Evolutionary conservation across 2,113 vertebrate species (phyloP).

Genomic region (Helogale parvula): DNA sequence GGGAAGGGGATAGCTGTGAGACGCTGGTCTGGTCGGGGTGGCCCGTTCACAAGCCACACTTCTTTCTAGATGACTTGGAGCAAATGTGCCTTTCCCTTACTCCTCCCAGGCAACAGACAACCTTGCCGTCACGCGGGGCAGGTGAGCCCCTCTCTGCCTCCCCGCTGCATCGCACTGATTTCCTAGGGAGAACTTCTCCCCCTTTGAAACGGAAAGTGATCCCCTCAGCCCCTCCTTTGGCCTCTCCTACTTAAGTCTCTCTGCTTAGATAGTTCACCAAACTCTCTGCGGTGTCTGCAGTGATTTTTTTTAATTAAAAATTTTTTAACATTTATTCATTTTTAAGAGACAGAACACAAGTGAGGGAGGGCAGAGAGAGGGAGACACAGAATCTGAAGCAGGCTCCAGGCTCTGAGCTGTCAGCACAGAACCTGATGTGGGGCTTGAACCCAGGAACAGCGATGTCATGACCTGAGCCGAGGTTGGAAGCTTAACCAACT

Average conservation of each 20-base stretch:
- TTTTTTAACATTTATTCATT: too few relatives aligned
- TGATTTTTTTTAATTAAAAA: too few relatives aligned
- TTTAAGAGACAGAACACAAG: too few relatives aligned
- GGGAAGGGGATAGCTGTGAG: background rate
- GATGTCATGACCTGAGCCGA: too few relatives aligned
- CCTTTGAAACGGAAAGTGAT: background rate
- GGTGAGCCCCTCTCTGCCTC: background rate
- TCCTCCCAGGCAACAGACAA: fast-evolving
- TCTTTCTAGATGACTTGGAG: background rate
- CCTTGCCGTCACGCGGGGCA: background rate
- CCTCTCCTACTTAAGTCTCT: background rate
- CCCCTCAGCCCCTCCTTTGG: background rate
- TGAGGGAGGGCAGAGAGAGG: too few relatives aligned
- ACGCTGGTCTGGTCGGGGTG: fast-evolving
- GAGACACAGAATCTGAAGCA: too few relatives aligned
- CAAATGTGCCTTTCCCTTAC: background rate
- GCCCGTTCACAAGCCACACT: background rate
- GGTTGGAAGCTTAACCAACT: too few relatives aligned
- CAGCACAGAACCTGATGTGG: too few relatives aligned
- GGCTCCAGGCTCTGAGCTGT: too few relatives aligned
- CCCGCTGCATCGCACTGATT: fast-evolving
- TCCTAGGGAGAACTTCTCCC: background rate
- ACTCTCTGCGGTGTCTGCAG: background rate
- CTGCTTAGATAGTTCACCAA: background rate
- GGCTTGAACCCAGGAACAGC: too few relatives aligned